Evolutionary conservation across 2,797 vertebrate genomes (phyloP).

Genomic region (Adrianichthys oophorus): DNA sequence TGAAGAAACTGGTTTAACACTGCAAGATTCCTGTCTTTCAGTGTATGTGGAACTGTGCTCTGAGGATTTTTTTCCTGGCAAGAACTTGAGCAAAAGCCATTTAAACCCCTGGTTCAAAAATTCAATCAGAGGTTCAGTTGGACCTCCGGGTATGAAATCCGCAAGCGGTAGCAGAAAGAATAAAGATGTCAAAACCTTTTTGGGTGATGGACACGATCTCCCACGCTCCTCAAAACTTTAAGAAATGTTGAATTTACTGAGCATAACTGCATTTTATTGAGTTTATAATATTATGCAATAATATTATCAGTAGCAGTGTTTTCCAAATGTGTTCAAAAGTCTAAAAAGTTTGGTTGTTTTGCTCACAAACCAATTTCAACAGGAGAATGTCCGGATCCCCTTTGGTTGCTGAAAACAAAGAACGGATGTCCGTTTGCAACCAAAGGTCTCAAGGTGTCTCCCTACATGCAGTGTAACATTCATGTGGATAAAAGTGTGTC

Average conservation of each 20-base stretch:
- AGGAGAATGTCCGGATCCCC: too few relatives aligned
- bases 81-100: not conserved
- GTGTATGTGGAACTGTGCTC: not conserved
- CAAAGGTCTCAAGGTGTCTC: not conserved
- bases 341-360: too few relatives aligned
- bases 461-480: conserved; percentile 41
- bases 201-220: not conserved
- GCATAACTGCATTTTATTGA: too few relatives aligned
- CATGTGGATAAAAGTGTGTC: conserved; percentile 45
- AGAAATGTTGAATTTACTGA: too few relatives aligned
- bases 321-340: too few relatives aligned
- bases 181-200: not conserved
- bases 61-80: not conserved
- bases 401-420: not conserved
- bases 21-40: not conserved
- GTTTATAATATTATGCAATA: too few relatives aligned
- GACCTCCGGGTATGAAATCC: not conserved
- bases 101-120: not conserved
- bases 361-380: too few relatives aligned
- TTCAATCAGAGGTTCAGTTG: not conserved
- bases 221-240: not conserved
- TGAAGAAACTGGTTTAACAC: too few relatives aligned
- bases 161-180: not conserved
- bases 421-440: not conserved
- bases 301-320: too few relatives aligned